Evolutionary conservation across 2,113 vertebrate species (phyloP).

Genomic region (Dasyornis broadbenti): DNA sequence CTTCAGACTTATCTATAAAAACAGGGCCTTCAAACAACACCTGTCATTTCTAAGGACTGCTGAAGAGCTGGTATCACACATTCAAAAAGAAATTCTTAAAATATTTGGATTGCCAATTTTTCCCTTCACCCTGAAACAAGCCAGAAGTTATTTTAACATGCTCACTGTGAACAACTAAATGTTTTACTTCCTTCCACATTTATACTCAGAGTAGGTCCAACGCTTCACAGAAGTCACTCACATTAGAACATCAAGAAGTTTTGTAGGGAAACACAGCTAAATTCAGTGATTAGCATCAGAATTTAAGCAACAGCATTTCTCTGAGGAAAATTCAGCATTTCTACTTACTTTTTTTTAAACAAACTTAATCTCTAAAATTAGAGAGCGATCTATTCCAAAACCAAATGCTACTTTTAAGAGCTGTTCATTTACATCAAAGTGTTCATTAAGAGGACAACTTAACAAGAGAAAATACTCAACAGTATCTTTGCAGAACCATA

Average conservation of each 20-base stretch:
- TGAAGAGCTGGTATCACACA: neutral
- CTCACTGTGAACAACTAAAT: neutral
- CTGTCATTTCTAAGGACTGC: neutral
- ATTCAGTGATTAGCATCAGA: neutral
- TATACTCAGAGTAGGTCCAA: neutral
- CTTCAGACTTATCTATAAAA: neutral
- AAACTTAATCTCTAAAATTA: neutral
- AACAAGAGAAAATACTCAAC: neutral
- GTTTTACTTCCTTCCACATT: neutral
- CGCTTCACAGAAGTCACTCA: neutral
- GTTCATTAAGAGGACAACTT: neutral
- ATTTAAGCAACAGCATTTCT: neutral
- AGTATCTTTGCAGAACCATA: conserved; percentile 12
- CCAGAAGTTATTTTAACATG: neutral
- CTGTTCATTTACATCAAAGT: conserved; percentile 4
- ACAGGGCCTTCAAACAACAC: neutral
- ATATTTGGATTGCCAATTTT: neutral
- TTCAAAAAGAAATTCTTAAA: neutral
- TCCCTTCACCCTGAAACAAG: neutral
- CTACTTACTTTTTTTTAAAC: neutral
- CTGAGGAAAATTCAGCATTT: neutral
- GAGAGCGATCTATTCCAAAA: neutral
- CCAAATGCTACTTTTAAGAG: neutral
- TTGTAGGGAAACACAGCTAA: neutral
- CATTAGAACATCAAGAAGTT: neutral